These are phyloP conservation scores for Nudaria mundana DNA, from an alignment of 2,888 invertebrate genomes.

Conservation along the genomic window DNA sequence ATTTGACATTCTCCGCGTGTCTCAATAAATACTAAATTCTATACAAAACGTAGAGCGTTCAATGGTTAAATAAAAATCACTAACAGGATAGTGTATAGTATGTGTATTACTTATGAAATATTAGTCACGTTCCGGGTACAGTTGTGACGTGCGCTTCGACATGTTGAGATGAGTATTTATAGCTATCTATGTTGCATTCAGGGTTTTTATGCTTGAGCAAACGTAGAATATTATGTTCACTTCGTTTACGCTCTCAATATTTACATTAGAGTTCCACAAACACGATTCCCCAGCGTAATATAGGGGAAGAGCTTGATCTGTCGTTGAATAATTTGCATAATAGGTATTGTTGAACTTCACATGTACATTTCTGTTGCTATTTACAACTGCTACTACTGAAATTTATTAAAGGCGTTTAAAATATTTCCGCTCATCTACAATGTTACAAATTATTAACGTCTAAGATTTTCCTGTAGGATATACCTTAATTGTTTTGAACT, in stretches of 20 bases:
- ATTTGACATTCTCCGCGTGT: too few species aligned
- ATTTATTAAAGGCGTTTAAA: neutral
- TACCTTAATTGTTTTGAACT: neutral
- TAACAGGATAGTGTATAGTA: constrained; percentile 4
- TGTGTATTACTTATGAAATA: constrained; percentile 5
- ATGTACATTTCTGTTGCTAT: too few species aligned
- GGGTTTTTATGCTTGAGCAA: constrained; percentile 15
- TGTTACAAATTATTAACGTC: neutral
- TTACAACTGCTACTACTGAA: too few species aligned
- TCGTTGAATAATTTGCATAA: too few species aligned
- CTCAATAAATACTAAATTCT: too few species aligned
- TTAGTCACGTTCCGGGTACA: constrained; percentile 17
- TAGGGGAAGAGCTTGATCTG: too few species aligned
- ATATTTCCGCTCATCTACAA: neutral
- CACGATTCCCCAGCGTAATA: neutral
- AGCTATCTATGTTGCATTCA: constrained; percentile 12
- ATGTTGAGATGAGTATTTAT: constrained; percentile 10
- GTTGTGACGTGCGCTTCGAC: constrained; percentile 12
- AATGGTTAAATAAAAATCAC: constrained; percentile 6
- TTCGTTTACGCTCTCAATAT: neutral
- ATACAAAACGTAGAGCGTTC: neutral
- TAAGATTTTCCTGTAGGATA: neutral
- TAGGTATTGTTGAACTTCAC: too few species aligned
- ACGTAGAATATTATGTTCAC: constrained; percentile 1
- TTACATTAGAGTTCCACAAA: neutral